Evolutionary conservation across 2,888 invertebrate species (phyloP).

Genomic region (Euclidia mi): DNA sequence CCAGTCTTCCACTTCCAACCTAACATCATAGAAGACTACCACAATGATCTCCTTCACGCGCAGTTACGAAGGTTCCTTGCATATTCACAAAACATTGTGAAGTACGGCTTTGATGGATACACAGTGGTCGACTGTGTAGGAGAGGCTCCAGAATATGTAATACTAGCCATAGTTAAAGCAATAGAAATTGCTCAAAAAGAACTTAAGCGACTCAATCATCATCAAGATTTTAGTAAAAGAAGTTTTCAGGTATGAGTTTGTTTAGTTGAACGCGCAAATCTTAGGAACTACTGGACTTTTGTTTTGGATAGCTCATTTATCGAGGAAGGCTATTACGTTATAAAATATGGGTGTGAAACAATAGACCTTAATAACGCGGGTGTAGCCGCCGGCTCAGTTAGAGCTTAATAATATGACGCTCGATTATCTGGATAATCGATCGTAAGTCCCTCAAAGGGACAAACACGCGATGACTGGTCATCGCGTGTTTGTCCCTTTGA

Average conservation of each 20-base stretch:
- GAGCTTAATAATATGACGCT: too few species aligned
- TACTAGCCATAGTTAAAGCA: constrained; percentile 53
- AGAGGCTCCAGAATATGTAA: constrained; percentile 31
- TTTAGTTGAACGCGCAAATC: too few species aligned
- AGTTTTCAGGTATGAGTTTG: constrained; percentile 46
- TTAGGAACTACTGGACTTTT: too few species aligned
- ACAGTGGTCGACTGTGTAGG: constrained; percentile 32
- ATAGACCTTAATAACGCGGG: too few species aligned
- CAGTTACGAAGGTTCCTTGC: background rate
- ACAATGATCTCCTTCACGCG: constrained; percentile 21
- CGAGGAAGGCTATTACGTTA: too few species aligned
- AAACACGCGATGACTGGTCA: too few species aligned
- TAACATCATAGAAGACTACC: constrained; percentile 46
- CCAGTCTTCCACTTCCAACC: constrained; percentile 50
- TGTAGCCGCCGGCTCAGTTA: too few species aligned
- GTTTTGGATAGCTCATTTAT: too few species aligned
- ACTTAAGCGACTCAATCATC: constrained; percentile 16
- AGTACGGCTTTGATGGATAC: constrained; percentile 49
- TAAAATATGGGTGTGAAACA: too few species aligned
- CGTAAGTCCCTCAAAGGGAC: too few species aligned
- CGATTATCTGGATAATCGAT: too few species aligned
- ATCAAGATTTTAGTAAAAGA: constrained; percentile 43
- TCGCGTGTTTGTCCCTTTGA: too few species aligned
- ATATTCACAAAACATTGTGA: background rate
- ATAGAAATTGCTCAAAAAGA: constrained; percentile 43